phyloP scores from a whole-genome alignment of 1,140 invertebrate genomes.

The Cyrtorhinus lividipennis region DNA sequence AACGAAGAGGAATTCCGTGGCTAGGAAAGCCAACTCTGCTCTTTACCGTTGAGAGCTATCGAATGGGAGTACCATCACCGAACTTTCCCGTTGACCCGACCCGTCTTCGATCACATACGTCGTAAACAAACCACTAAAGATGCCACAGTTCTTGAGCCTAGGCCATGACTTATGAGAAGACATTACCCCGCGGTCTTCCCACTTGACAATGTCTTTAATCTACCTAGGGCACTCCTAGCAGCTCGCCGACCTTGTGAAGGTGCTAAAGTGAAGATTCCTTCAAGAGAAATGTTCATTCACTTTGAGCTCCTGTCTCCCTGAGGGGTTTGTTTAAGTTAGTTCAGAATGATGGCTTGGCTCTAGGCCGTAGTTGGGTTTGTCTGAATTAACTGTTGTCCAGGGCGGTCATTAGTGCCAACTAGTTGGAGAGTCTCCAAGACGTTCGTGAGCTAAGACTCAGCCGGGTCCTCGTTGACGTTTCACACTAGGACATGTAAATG shows the following conservation, averaged over 20 bases:
- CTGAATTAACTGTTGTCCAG: slow-evolving; percentile 2
- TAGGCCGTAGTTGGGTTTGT: slow-evolving; percentile 9
- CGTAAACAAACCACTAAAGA: slow-evolving; percentile 1
- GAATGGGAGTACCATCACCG: too few relatives aligned
- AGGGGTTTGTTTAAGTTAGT: slow-evolving; percentile 4
- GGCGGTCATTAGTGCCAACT: slow-evolving; percentile 7
- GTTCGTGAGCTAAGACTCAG: not conserved
- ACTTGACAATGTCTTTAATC: not conserved
- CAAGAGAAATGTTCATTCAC: slow-evolving; percentile 3
- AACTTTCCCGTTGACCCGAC: not conserved
- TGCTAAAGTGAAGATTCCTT: slow-evolving; percentile 4
- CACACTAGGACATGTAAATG: slow-evolving; percentile 1
- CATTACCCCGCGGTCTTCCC: not conserved
- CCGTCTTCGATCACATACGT: not conserved
- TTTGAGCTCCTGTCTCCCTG: not conserved
- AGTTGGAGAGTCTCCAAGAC: slow-evolving; percentile 1
- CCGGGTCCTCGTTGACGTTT: slow-evolving; percentile 1
- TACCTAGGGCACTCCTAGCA: not conserved
- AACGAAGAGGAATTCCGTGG: too few relatives aligned
- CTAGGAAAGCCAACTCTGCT: too few relatives aligned
- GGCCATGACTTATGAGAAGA: not conserved
- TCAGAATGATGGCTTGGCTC: slow-evolving; percentile 2
- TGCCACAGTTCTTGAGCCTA: not conserved
- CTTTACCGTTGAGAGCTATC: not conserved
- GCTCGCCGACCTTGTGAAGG: not conserved